phyloP scores from a whole-genome alignment of 2,113 vertebrate species.

The Upupa epops region DNA sequence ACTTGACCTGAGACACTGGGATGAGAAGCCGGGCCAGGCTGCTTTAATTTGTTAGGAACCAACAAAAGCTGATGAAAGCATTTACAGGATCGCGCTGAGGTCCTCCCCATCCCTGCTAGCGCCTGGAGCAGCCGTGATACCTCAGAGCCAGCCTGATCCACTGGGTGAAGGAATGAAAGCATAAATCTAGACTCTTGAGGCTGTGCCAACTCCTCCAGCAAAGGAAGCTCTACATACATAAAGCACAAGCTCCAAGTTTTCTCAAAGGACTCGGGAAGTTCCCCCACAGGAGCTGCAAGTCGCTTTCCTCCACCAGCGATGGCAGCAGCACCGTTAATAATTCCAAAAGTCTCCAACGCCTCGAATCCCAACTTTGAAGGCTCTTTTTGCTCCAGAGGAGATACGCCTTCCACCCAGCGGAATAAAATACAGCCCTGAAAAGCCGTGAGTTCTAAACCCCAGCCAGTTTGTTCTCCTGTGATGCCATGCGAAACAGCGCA shows the following conservation, averaged over 20 bases:
- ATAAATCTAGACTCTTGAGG: background rate
- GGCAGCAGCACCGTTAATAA: background rate
- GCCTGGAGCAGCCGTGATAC: background rate
- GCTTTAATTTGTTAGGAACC: constrained; percentile 47
- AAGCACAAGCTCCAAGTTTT: constrained; percentile 8
- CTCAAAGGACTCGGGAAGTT: background rate
- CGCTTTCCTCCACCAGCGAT: background rate
- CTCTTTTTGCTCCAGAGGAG: background rate
- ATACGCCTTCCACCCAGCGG: background rate
- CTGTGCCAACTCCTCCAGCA: background rate
- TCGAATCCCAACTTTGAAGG: constrained; percentile 29
- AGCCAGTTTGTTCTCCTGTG: background rate
- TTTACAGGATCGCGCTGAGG: constrained; percentile 22
- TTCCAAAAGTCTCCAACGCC: background rate
- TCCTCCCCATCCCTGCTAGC: background rate
- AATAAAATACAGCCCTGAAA: too few species aligned
- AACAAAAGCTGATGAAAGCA: constrained; percentile 52
- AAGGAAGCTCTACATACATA: background rate
- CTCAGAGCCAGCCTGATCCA: background rate
- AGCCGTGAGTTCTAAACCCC: background rate
- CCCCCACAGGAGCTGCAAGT: background rate
- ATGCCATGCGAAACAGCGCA: background rate
- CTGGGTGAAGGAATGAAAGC: background rate
- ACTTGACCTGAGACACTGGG: constrained; percentile 57
- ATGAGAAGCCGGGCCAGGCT: constrained; percentile 30